Evolutionary conservation across 2,113 vertebrate species (phyloP), one percentile per base, ranked within the genome.

Genomic region (Chloropsis hardwickii): DNA sequence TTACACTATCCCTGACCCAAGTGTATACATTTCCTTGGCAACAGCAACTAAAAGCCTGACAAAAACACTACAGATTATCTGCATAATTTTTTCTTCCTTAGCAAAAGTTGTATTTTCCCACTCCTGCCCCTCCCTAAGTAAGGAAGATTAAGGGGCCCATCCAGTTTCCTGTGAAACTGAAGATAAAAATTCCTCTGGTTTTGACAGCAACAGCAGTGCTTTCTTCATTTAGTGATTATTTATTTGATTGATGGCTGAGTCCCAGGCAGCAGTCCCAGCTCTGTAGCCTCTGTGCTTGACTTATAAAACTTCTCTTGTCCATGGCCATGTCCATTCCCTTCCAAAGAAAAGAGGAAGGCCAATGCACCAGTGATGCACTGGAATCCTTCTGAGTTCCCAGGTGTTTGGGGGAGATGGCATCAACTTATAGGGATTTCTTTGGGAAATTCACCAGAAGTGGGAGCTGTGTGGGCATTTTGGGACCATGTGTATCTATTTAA

Each of bases 21-120:
- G 90, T 33, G 48, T 60, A 96, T 83, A 84, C 61, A 96, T 93
- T 96, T 96, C 88, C 82, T 92, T 96, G 94, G 86, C 90, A 96
- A 86, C 79, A 92, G 74, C 72, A 92, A 70, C 93, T 92, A 93
- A 86, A 64, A 64, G n/a, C 72, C 51, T 90, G 92, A 90, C 65
- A 90, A 86, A 96, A 95, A 4, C 72, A 71, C 67, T n/a, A n/a
- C n/a, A 11, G 19, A 64, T 88, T 94, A 90, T 95, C 90, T 95
- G 51, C 71, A 74, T 23, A 0, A 23, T 57, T 66, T 57, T 80
- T 85, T 83, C 54, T 92, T 78, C 64, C 71, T 78, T 56, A 93
- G 70, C 85, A 70, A 67, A 95, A 90, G 67, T 40, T 86, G 51
- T 35, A 47, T 74, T 94, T 94, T 95, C 88, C 86, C 83, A 84